Evolutionary conservation across 2,888 invertebrate genomes (phyloP).

Genomic region (Scaptodrosophila latifasciaeformis): DNA sequence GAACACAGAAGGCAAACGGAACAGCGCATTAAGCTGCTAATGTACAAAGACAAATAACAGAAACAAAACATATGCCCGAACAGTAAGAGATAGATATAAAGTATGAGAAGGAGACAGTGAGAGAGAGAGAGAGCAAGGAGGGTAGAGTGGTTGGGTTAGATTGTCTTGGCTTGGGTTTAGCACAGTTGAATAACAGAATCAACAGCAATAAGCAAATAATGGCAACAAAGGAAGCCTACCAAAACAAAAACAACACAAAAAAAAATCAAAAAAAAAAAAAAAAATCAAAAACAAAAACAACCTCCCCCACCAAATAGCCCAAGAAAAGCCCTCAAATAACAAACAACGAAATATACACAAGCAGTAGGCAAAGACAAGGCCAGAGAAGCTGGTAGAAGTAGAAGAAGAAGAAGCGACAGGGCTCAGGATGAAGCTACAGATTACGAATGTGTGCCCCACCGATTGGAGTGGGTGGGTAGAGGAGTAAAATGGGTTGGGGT

Average conservation of each 20-base stretch:
- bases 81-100: no score
- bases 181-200: slow-evolving; percentile 30
- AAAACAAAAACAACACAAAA: slow-evolving; percentile 10
- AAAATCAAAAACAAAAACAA: slow-evolving; percentile 7
- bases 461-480: slow-evolving; percentile 1
- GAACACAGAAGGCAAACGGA: background rate
- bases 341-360: slow-evolving; percentile 18
- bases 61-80: slow-evolving; percentile 26
- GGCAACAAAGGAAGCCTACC: slow-evolving; percentile 44
- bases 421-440: slow-evolving; percentile 34
- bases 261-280: slow-evolving; percentile 5
- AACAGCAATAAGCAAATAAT: slow-evolving; percentile 56
- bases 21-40: slow-evolving; percentile 38
- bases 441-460: slow-evolving; percentile 39
- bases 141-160: no score
- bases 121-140: slow-evolving; percentile 14
- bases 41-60: slow-evolving; percentile 45
- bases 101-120: slow-evolving; percentile 1
- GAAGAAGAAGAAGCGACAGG: background rate
- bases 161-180: background rate
- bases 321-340: slow-evolving; percentile 13
- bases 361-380: no score
- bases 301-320: slow-evolving; percentile 6
- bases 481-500: slow-evolving; percentile 4
- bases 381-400: background rate